phyloP scores from a whole-genome alignment of 2,797 vertebrate genomes.

The Otolemur crassicaudatus region DNA sequence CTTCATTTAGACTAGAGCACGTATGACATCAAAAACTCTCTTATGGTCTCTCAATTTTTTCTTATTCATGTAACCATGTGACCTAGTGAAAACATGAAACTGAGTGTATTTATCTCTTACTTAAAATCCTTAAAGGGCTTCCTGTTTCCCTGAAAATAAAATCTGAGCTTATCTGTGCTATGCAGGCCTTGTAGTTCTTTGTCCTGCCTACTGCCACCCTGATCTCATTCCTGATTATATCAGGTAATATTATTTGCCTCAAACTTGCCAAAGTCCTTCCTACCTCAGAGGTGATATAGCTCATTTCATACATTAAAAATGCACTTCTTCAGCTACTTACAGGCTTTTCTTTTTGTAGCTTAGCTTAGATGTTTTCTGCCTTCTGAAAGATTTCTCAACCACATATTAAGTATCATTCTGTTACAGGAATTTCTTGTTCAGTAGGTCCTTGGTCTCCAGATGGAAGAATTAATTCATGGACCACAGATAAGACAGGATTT shows the following conservation, averaged over 20 bases:
- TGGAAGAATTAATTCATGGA: too few relatives aligned
- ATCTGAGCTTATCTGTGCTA: neutral
- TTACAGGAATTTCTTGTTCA: too few relatives aligned
- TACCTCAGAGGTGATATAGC: neutral
- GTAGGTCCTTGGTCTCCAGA: too few relatives aligned
- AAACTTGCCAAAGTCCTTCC: neutral
- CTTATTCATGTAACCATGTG: neutral
- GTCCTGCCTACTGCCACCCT: neutral
- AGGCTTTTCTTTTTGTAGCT: neutral
- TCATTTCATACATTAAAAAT: neutral
- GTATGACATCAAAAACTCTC: neutral
- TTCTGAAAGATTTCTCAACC: neutral
- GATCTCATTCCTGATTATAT: neutral
- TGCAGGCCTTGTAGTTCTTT: neutral
- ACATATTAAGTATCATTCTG: neutral
- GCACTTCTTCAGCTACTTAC: neutral
- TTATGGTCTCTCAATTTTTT: neutral
- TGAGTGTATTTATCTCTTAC: neutral
- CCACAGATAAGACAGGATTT: too few relatives aligned
- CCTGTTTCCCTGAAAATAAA: slow-evolving; percentile 10
- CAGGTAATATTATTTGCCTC: neutral
- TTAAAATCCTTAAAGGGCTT: neutral
- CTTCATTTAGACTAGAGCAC: neutral
- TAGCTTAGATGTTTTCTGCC: neutral
- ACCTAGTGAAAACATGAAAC: neutral